Evolutionary conservation across 2,113 vertebrate genomes (phyloP).

Genomic region (Pomatostomus ruficeps): DNA sequence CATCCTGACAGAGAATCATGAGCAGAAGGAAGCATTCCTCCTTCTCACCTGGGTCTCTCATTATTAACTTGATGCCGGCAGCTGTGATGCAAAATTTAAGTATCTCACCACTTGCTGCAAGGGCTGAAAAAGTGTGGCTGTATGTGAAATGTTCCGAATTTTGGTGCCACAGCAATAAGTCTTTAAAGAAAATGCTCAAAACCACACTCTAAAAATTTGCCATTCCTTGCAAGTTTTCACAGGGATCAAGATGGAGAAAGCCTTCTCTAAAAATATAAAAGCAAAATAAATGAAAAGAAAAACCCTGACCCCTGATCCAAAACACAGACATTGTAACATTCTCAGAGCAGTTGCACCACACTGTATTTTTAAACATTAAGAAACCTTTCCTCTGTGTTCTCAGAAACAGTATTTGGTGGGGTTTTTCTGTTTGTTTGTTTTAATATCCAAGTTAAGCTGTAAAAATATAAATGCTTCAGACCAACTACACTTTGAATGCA

Average conservation of each 20-base stretch:
- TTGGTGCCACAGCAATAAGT: not conserved
- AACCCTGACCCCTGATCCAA: not conserved
- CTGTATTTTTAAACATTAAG: not conserved
- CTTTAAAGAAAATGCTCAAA: not conserved
- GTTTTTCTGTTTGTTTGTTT: not conserved
- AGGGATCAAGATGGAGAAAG: not conserved
- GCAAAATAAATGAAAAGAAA: not conserved
- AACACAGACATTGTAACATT: not conserved
- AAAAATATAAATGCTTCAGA: not conserved
- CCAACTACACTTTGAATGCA: not conserved
- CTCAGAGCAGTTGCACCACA: not conserved
- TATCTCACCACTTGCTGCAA: not conserved
- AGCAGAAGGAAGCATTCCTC: not conserved
- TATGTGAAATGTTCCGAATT: not conserved
- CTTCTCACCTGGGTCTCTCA: not conserved
- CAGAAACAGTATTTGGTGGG: not conserved
- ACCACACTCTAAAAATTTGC: not conserved
- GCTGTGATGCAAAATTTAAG: not conserved
- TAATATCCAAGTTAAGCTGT: not conserved
- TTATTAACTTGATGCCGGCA: not conserved
- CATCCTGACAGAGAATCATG: not conserved
- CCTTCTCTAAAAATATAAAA: not conserved
- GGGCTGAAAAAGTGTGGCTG: not conserved
- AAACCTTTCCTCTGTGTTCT: not conserved
- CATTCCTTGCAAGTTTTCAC: not conserved